Base-by-base conservation (phyloP, 2,888 invertebrate species). In the Cerceris ruficornis region DNA sequence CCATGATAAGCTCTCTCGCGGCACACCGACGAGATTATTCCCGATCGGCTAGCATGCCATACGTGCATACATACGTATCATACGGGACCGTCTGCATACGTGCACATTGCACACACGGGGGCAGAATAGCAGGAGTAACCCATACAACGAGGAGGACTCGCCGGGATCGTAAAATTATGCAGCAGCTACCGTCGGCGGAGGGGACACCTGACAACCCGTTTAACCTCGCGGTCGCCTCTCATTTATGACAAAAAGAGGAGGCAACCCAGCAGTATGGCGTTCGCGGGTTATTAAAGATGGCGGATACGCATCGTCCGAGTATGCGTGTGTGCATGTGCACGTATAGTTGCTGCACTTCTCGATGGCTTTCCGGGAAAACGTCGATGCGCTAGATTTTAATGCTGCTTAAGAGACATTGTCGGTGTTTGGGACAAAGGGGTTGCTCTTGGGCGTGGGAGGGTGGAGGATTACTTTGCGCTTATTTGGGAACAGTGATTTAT, bases 221-320 rank as follows among this genome's bases (percentile, higher is more conserved):
- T 89, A 90, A 90, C 88, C 88, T 89, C 88, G 84, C 83, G 84
- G 81, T 81, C 82, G 86, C 80, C 84, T 86, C 89, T 88, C 86
- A 85, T 88, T 88, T 89, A 88, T 89, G 88, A 89, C 87, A 90
- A 90, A 89, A 88, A 89, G 88, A 89, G 85, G 82, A 89, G 80
- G 84, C 39, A 83, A 83, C 81, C 84, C 86, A 77, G 84, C 87
- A 87, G 85, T 88, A 90, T 89, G 87, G 89, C 89, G 89, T 80
- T 77, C 82, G 86, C 79, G 70, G 88, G 87, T 91, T 90, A 91
- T 91, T 90, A 91, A 91, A 90, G 90, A 91, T 91, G 90, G 90
- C 89, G 89, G 73, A 62, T 55, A 55, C 75, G 73, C 67, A 50
- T 64, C 77, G 17, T 72, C 64, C 66, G 41, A 64, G 60, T 55